Conservation (phyloP, 2,888 invertebrate species). For the Abrostola triplasia region DNA sequence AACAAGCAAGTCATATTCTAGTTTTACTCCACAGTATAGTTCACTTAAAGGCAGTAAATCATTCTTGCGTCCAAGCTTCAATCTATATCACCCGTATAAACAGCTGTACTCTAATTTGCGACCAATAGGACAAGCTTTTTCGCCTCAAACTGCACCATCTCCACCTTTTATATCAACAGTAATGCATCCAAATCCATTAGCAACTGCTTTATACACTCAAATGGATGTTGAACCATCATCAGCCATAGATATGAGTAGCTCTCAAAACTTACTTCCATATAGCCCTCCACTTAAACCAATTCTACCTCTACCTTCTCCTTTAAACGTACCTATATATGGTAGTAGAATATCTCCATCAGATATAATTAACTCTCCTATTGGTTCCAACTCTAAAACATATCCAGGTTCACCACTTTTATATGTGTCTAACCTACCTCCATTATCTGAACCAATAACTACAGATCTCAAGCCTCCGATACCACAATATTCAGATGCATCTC, state of each 20-base stretch:
- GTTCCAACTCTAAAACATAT: background rate
- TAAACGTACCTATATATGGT: background rate
- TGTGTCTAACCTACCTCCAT: background rate
- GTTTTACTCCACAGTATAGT: background rate
- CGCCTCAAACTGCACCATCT: background rate
- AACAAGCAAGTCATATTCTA: background rate
- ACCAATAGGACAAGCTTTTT: background rate
- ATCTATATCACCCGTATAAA: too few relatives aligned
- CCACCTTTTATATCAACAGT: background rate
- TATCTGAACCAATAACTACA: too few relatives aligned
- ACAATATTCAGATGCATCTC: too few relatives aligned
- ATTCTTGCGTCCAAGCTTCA: too few relatives aligned
- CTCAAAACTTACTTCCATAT: background rate
- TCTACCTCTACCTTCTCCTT: background rate
- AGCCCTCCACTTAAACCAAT: background rate
- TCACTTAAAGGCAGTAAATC: too few relatives aligned
- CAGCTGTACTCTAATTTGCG: too few relatives aligned
- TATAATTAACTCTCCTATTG: background rate
- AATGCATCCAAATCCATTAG: background rate
- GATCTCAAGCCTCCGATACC: too few relatives aligned
- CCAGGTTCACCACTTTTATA: background rate
- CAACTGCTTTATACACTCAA: slow-evolving; percentile 1
- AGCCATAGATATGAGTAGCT: background rate
- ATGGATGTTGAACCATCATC: background rate
- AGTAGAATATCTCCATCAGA: background rate